phyloP scores from a whole-genome alignment of 2,888 invertebrate species.

The Cheilosia urbana region DNA sequence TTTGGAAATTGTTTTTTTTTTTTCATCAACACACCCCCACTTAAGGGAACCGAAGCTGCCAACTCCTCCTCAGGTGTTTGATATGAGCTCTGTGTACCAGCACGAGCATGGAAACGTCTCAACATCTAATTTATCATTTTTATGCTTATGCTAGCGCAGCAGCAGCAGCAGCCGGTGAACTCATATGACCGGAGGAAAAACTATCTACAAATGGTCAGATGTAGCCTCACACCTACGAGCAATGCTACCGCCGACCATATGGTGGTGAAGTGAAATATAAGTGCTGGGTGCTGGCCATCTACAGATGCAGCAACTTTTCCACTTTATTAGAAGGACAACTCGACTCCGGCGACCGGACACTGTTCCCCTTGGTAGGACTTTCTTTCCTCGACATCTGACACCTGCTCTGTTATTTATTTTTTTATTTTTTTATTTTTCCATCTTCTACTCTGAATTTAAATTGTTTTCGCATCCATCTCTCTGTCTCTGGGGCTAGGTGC shows the following conservation, averaged over 20 bases:
- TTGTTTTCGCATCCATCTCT: constrained; percentile 55
- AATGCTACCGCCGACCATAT: constrained; percentile 24
- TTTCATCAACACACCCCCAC: constrained; percentile 23
- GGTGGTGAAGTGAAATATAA: constrained; percentile 56
- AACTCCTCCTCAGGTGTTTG: constrained; percentile 43
- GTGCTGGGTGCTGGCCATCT: constrained; percentile 32
- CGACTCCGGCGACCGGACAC: constrained; percentile 1
- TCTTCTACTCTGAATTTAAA: constrained; percentile 51
- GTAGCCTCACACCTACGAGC: background rate
- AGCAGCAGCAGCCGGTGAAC: constrained; percentile 28
- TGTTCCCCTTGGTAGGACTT: constrained; percentile 29
- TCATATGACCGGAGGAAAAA: constrained; percentile 1
- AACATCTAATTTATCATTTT: constrained; percentile 70
- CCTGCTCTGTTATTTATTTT: constrained; percentile 19
- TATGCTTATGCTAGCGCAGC: constrained; percentile 28
- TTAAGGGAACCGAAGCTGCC: constrained; percentile 2
- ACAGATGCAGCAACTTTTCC: constrained; percentile 35
- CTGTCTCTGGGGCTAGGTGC: constrained; percentile 8
- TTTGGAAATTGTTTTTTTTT: constrained; percentile 21
- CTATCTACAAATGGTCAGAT: constrained; percentile 57
- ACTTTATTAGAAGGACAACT: constrained; percentile 51
- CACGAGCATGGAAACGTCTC: constrained; percentile 25
- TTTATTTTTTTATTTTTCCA: background rate
- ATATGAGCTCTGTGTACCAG: constrained; percentile 24
- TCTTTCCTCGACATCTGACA: constrained; percentile 57